Base-by-base conservation (phyloP, 2,113 vertebrate species). In the Labeo catla region DNA sequence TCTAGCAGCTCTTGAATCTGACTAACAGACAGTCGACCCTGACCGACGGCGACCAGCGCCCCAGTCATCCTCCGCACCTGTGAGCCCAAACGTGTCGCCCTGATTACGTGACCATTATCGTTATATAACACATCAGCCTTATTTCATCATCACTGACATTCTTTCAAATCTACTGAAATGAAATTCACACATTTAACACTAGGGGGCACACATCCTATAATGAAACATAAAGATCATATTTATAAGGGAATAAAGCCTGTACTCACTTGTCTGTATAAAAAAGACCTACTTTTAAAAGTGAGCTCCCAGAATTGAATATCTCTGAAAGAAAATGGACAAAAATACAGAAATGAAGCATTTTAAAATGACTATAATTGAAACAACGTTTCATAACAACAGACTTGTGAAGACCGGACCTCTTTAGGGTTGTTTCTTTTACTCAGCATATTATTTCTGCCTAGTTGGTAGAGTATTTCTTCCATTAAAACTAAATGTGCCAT, bases 61-160 rank as follows among this genome's bases (percentile, higher is more conserved):
- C 97, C 96, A 0, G 94, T 94, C 96, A 98, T 97, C 85, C 97
- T 95, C 36, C 97, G 92, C 1, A 99, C 97, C 98, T 99, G 87
- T 2, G 19, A 39, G 49, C 8, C 3, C 0, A 49, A 52, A 61
- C 23, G 2, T 34, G n/a, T 39, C 45, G 36, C 50, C 16, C 15
- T 7, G 19, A 59, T 19, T 57, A 57, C 54, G 19, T 2, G 54
- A 34, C 21, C 13, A 47, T 9, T 43, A 59, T 2, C 19, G 19
- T 80, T 63, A 63, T 21, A 57, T 21, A 57, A 19, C 34, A 10
- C 3, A 23, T 78, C 28, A 36, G 13, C 11, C 65, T 6, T 39
- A 39, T 39, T 19, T 19, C 34, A 70, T n/a, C 16, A n/a, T 10
- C 16, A 34, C 8, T 54, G 23, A 9, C 23, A 54, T 23, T 54